Base-by-base conservation (phyloP, 53 echinoderm and acorn worm species). In the Antedon mediterranea region DNA sequence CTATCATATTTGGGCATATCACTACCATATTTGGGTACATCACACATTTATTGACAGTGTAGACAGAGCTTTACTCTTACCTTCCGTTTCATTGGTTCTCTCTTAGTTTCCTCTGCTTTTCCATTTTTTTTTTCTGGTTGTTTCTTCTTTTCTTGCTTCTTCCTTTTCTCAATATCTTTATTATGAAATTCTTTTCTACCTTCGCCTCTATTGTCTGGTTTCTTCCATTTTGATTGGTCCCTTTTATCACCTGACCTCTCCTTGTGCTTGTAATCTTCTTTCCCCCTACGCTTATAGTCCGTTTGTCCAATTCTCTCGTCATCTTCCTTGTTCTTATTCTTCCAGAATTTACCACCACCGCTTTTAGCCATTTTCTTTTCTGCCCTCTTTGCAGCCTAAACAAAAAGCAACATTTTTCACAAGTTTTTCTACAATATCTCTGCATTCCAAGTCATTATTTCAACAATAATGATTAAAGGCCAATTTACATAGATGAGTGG, bases 161-260 rank as follows among this genome's bases (percentile, higher is more conserved):
- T 57, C 72, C 37, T 85, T 77, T 76, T 81, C 72, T 37, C 75
- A 74, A 80, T 26, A 89, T 90, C 86, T 92, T 82, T 42, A 74
- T 79, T 43, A 89, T 84, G 71, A 84, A 80, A 30, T 89, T 92
- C 73, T 86, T 82, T 33, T 92, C 88, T 43, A 86, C 81, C 79
- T 86, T 87, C 80, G 81, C 86, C 86, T 89, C 88, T 15, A 83
- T 79, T 28, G 87, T 57, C 57, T 18, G 1, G 7, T 57, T 57
- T 57, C 57, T 18, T 11, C 20, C 9, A 57, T 57, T 57, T 23
- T 57, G 57, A 57, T 57, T 57, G 57, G 57, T 2, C 57, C 23
- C 57, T 37, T 6, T 11, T 37, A 4, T 37, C 37, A 37, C 11
- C 37, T 37, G 37, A 37, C 37, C 11, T 37, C 11, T 11, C 37